Base-by-base conservation (phyloP, 2,888 invertebrate species). In the Rhagophthalmus giganteus region DNA sequence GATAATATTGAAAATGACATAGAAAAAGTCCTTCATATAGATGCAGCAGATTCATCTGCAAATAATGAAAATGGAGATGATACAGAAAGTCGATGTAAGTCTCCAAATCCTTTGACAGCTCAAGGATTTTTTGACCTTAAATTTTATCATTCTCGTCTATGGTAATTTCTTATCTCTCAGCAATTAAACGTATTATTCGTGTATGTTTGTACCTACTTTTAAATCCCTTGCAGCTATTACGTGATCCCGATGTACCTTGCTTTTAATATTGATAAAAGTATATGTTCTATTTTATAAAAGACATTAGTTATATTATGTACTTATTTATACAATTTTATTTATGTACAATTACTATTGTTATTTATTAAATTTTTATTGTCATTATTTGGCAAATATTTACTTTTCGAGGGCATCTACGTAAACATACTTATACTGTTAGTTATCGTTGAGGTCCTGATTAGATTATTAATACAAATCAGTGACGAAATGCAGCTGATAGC, bases 111-210 rank as follows among this genome's bases (percentile, higher is more conserved):
- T 57, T 63, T 76, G 35, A 85, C 86, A 11, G 82, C 83, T 35
- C 81, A 82, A 64, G 86, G 85, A 30, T 87, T 81, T 71, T 81
- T 87, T 62, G 88, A 88, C 74, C 78, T 88, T 30, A 88, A 88
- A 69, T 88, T 87, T 74, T 86, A 86, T 72, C 88, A 88, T 73
- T 87, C 86, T 64, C 85, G 84, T 62, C 77, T 88, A 63, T 88
- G 88, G 88, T 88, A 85, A 50, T 30, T 42, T 9, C 30, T 13
- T 38, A 26, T 35, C 20, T 14, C 24, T 30, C 11, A 6, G 7
- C 20, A 25, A n/a, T 27, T 12, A 12, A 27, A 10, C 9, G 28
- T 12, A 13, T 20, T 38, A 38, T 37, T 26, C 20, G 20, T 31
- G 30, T 30, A 33, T 20, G 13, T 47, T 47, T 40, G 13, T 48